phyloP scores from a whole-genome alignment of 1,140 invertebrate species.

The Bathynomus jamesi region DNA sequence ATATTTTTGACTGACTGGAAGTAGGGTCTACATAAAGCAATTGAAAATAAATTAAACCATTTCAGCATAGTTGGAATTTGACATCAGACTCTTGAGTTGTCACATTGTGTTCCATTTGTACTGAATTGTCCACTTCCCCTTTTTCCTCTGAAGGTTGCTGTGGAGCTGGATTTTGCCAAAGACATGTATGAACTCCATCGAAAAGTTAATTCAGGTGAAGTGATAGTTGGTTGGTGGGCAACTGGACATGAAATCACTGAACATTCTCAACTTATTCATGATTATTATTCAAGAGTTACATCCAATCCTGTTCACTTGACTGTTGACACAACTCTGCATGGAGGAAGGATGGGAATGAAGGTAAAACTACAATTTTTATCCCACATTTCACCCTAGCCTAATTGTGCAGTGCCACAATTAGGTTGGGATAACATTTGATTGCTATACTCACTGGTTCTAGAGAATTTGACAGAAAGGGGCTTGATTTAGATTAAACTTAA shows the following conservation, averaged over 20 bases:
- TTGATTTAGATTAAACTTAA: too few relatives aligned
- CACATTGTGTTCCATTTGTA: not conserved
- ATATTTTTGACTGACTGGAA: too few relatives aligned
- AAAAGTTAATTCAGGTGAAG: conserved; percentile 81
- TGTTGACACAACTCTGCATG: conserved; percentile 78
- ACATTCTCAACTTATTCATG: conserved; percentile 93
- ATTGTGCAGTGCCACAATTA: too few relatives aligned
- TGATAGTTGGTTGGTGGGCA: conserved; percentile 95
- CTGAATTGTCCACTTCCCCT: not conserved
- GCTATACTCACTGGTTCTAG: too few relatives aligned
- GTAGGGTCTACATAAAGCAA: too few relatives aligned
- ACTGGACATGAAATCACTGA: conserved; percentile 92
- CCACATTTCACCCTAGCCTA: too few relatives aligned
- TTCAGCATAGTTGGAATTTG: too few relatives aligned
- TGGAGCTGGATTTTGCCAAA: conserved; percentile 89
- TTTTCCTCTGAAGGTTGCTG: conserved; percentile 64
- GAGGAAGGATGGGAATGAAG: conserved; percentile 56
- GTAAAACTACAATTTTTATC: not conserved
- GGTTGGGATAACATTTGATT: too few relatives aligned
- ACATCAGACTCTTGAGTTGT: conserved; percentile 5
- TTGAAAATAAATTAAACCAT: too few relatives aligned
- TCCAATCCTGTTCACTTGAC: conserved; percentile 89
- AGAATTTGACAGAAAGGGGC: too few relatives aligned
- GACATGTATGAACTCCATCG: conserved; percentile 89
- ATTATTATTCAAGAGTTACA: conserved; percentile 90